A percentile compares a stretch with the other conserved stretches of the same genome.
These are phyloP conservation scores for Tricholaema leucomelas DNA, from an alignment of 2,113 vertebrate genomes.

Conservation along the genomic window DNA sequence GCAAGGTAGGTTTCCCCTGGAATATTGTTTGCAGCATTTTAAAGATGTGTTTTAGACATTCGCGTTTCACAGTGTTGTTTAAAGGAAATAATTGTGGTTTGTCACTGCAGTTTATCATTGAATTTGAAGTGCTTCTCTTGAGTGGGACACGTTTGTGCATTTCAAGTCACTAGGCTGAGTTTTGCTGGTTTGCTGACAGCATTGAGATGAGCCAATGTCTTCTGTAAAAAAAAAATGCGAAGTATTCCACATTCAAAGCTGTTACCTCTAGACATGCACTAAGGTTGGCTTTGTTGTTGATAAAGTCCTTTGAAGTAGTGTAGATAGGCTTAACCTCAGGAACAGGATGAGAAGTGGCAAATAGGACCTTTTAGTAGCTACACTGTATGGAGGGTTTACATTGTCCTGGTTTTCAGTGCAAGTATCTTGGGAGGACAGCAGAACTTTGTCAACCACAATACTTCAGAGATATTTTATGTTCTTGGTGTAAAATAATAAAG, in stretches of 20 bases:
- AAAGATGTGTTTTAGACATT: neutral
- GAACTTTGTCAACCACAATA: neutral
- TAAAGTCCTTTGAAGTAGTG: neutral
- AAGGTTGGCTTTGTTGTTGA: neutral
- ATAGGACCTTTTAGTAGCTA: neutral
- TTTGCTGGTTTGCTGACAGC: neutral
- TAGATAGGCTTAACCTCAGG: neutral
- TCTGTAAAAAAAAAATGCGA: neutral
- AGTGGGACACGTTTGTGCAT: neutral
- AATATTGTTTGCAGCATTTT: neutral
- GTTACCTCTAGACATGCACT: neutral
- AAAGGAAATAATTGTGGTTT: neutral
- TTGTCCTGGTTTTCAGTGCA: neutral
- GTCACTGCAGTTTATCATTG: neutral
- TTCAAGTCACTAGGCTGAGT: neutral
- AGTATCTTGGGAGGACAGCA: rapidly evolving
- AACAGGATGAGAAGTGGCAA: neutral
- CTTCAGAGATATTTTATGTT: rapidly evolving
- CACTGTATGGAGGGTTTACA: neutral
- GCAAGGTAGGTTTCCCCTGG: neutral
- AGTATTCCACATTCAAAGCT: rapidly evolving
- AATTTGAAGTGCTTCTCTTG: neutral
- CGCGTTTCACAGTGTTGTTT: rapidly evolving
- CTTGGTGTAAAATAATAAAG: neutral
- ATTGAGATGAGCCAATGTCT: neutral